phyloP scores from a whole-genome alignment of 1,140 invertebrate species.

The Bombus confusus region DNA sequence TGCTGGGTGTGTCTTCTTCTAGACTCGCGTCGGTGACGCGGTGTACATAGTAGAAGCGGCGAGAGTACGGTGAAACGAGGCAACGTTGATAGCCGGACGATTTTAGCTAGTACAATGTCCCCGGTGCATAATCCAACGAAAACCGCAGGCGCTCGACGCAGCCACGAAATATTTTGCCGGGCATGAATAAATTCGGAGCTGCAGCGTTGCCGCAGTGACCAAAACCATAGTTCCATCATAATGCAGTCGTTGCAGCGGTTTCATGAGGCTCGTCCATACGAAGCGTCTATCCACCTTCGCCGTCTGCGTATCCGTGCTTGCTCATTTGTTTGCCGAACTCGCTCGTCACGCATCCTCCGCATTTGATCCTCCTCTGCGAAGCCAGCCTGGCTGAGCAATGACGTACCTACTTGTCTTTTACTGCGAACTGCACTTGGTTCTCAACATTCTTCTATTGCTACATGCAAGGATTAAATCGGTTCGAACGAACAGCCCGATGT shows the following conservation, averaged over 20 bases:
- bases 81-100: conserved; percentile 75
- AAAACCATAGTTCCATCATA: not conserved
- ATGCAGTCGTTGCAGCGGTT: conserved; percentile 54
- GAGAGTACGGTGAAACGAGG: conserved; percentile 9
- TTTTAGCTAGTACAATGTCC: conserved; percentile 73
- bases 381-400: conserved; percentile 54
- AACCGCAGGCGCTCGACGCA: conserved; percentile 54
- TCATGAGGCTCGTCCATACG: conserved; percentile 43
- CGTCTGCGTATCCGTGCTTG: not conserved
- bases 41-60: not conserved
- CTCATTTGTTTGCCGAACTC: conserved; percentile 14
- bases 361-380: conserved; percentile 68
- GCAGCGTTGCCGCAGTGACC: conserved; percentile 57
- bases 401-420: conserved; percentile 14
- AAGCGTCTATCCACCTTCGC: conserved; percentile 30
- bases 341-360: conserved; percentile 40
- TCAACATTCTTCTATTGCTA: not conserved
- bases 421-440: not conserved
- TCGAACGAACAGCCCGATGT: conserved; percentile 2
- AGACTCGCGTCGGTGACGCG: conserved; percentile 17
- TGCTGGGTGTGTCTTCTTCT: conserved; percentile 16
- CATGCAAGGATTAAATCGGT: conserved; percentile 63
- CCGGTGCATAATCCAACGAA: conserved; percentile 71
- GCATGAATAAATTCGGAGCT: conserved; percentile 73
- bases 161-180: conserved; percentile 75